Base-by-base conservation (phyloP, 2,797 vertebrate genomes). In the Poecilia gillii region DNA sequence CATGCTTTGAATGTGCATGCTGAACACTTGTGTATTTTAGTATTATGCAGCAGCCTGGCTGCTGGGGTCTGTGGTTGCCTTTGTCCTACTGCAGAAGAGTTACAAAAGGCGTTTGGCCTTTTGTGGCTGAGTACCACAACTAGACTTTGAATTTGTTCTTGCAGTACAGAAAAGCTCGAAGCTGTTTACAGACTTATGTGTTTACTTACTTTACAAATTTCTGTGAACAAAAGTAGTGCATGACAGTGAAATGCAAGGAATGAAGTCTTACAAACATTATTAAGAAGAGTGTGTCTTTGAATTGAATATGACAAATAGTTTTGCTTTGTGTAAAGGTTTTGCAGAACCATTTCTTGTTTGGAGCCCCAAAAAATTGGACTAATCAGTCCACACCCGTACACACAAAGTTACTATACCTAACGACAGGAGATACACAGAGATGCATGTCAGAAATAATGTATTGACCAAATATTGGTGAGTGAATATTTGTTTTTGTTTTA, bases 41-140 rank as follows among this genome's bases (percentile, higher is more conserved):
- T 74, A 72, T 84, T 82, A 82, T 84, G 74, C 77, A 36, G 49
- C 80, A 84, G 83, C 74, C 80, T 84, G 84, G 83, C 77, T 66
- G 81, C 79, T 78, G 51, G 85, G 86, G 71, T 86, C 77, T 85
- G 82, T 79, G 47, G 76, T 77, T 85, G 74, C 78, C 70, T 86
- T 87, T 91, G 87, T 91, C 85, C 78, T 89, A 64, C 76, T 51
- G 62, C 68, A 76, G 78, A 75, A 81, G 79, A 73, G 72, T 74
- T 83, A 49, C 39, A 49, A 78, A 53, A 78, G 77, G 68, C 46
- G 73, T 70, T 47, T 85, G 72, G 78, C 68, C 79, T 74, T 79
- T 66, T 79, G 59, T 70, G 14, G 66, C 72, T 73, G 33, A 76
- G 81, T 77, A 72, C 76, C 74, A 39, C 39, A 66, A 25, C 28